phyloP scores from a whole-genome alignment of 2,888 invertebrate genomes.

The Harmothoe impar region DNA sequence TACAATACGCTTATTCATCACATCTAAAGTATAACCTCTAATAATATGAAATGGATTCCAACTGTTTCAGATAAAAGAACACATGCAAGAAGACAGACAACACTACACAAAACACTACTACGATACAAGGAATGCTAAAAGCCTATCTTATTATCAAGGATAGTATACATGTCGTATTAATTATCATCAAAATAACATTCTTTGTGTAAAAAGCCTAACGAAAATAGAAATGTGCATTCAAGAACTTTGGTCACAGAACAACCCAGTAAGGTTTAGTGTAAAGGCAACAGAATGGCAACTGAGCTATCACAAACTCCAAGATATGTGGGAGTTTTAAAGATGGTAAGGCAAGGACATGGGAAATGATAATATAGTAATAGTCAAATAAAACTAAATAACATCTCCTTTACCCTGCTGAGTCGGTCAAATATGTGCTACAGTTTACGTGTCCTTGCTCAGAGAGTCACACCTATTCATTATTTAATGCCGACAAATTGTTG shows the following conservation, averaged over 20 bases:
- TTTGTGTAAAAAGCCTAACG: slow-evolving; percentile 2
- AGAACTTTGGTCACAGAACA: background rate
- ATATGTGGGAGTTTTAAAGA: background rate
- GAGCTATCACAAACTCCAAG: slow-evolving; percentile 6
- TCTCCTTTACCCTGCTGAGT: too few relatives aligned
- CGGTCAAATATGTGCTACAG: too few relatives aligned
- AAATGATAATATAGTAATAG: too few relatives aligned
- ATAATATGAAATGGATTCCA: too few relatives aligned
- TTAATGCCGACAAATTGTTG: slow-evolving; percentile 21
- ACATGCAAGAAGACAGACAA: background rate
- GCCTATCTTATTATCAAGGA: background rate
- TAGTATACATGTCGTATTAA: background rate
- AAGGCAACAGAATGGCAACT: slow-evolving; percentile 5
- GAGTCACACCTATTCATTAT: background rate
- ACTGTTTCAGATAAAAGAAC: too few relatives aligned
- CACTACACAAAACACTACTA: background rate
- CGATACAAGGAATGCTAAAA: background rate
- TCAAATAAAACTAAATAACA: too few relatives aligned
- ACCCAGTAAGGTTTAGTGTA: background rate
- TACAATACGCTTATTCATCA: background rate
- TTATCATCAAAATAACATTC: background rate
- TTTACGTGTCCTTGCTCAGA: background rate
- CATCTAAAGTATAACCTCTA: too few relatives aligned
- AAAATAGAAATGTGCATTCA: slow-evolving; percentile 22
- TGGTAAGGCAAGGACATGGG: background rate